Percentiles rank a stretch among this genome's conserved stretches.
Conservation (phyloP, 64 coral and sea anemone genomes). For the Orbicella faveolata region DNA sequence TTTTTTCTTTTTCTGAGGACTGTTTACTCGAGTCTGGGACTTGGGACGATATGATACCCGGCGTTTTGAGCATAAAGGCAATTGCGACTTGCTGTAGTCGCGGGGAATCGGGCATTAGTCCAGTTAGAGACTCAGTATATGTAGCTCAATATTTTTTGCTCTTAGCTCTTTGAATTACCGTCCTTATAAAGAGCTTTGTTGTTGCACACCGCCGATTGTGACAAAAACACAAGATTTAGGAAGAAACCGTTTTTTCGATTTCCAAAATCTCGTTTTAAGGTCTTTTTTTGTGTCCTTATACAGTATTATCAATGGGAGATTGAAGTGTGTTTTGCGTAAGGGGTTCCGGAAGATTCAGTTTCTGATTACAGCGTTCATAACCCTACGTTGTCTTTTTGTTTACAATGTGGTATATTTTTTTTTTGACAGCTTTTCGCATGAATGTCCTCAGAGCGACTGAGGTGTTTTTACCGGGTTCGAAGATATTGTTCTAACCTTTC, state of each 20-base stretch:
- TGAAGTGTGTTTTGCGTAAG: conserved; percentile 9
- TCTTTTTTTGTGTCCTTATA: not conserved
- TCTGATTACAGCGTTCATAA: conserved; percentile 21
- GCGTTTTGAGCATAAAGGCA: not conserved
- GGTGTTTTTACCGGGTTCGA: not conserved
- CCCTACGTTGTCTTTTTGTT: not conserved
- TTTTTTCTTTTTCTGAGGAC: not conserved
- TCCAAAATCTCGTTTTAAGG: not conserved
- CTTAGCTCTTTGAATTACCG: not conserved
- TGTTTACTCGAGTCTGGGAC: not conserved
- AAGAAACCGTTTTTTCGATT: not conserved
- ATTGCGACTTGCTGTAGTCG: not conserved
- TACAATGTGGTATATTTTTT: not conserved
- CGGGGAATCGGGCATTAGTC: not conserved
- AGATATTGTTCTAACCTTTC: not conserved
- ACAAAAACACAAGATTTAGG: not conserved
- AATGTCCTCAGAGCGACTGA: not conserved
- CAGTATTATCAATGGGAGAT: not conserved
- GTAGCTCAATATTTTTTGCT: conserved; percentile 19
- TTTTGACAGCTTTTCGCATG: not conserved
- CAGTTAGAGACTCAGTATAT: not conserved
- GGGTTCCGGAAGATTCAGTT: conserved; percentile 28
- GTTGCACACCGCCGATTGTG: not conserved
- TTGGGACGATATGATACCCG: not conserved
- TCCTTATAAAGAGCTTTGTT: not conserved